Conservation (phyloP, 2,888 invertebrate species). For the Muscina levida region DNA sequence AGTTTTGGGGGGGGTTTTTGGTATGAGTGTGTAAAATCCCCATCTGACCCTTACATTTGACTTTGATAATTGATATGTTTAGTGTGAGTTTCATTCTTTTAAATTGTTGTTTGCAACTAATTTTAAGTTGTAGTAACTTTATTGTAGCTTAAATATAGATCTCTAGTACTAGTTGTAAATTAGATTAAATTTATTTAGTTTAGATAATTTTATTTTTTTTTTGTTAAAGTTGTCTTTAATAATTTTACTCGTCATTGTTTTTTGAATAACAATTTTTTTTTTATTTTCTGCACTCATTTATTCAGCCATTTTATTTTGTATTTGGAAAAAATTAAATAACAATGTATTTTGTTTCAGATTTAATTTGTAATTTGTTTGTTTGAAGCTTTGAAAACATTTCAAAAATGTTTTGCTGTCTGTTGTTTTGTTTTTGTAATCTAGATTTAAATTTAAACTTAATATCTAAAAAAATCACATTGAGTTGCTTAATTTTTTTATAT, state of each 20-base stretch:
- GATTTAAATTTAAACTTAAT: slow-evolving; percentile 69
- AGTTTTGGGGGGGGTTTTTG: background rate
- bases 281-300: slow-evolving; percentile 62
- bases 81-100: slow-evolving; percentile 39
- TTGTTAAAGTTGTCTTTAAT: slow-evolving; percentile 14
- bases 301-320: slow-evolving; percentile 54
- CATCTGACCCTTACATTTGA: background rate
- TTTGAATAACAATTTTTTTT: background rate
- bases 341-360: background rate
- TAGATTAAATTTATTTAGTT: slow-evolving; percentile 46
- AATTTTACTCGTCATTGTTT: slow-evolving; percentile 5
- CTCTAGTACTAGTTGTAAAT: slow-evolving; percentile 34
- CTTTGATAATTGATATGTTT: slow-evolving; percentile 65
- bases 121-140: slow-evolving; percentile 47
- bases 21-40: background rate
- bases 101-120: slow-evolving; percentile 21
- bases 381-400: slow-evolving; percentile 49
- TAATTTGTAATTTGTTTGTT: slow-evolving; percentile 11
- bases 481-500: slow-evolving; percentile 73
- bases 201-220: slow-evolving; percentile 1
- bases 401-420: slow-evolving; percentile 41
- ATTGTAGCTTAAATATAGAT: slow-evolving; percentile 40
- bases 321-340: slow-evolving; percentile 43
- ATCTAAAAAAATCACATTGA: slow-evolving; percentile 78
- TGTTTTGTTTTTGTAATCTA: slow-evolving; percentile 28